Base-by-base conservation (phyloP, 2,888 invertebrate species). In the Mactromeris polynyma region DNA sequence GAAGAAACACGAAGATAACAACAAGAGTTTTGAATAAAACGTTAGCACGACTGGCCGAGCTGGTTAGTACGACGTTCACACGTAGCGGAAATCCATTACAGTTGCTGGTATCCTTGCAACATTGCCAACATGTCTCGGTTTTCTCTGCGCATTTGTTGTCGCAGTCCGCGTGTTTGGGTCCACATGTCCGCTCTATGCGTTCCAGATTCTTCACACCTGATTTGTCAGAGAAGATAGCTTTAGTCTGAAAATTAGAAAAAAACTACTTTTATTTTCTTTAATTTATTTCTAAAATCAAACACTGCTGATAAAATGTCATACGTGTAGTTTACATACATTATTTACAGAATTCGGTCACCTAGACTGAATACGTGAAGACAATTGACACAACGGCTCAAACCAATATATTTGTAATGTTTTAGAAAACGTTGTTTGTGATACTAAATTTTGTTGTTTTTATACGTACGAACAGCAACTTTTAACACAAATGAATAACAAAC, bases 111-210 rank as follows among this genome's bases (percentile, higher is more conserved):
- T 91, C 91, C 26, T 78, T 38, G 54, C 91, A 91, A 58, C 91
- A 91, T 58, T 86, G 73, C 88, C 88, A 91, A 46, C 91, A 91
- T 7, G 46, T 33, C 7, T 86, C 31, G 21, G 86, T 80, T 9
- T 86, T 84, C 21, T 89, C 86, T 54, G 91, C 83, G 83, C 91
- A 91, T 54, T 81, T 86, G 82, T 89, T 91, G 88, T 91, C 85
- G 42, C 91, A 91, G 58, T 46, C 79, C 79, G 88, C 54, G 82
- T 91, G 89, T 77, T 89, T 91, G 2, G 78, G 64, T 11, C 46
- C 84, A 58, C 91, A 91, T 33, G 73, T 81, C 17, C 91, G 81
- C 51, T 91, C 81, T 2, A 91, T 42, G 21, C n/a, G 4, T 40
- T 81, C 40, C n/a, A 89, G 78, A 17, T 40, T 69, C 51, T 54